Base-by-base conservation (phyloP, 2,888 invertebrate genomes). In the Eledona agricola region DNA sequence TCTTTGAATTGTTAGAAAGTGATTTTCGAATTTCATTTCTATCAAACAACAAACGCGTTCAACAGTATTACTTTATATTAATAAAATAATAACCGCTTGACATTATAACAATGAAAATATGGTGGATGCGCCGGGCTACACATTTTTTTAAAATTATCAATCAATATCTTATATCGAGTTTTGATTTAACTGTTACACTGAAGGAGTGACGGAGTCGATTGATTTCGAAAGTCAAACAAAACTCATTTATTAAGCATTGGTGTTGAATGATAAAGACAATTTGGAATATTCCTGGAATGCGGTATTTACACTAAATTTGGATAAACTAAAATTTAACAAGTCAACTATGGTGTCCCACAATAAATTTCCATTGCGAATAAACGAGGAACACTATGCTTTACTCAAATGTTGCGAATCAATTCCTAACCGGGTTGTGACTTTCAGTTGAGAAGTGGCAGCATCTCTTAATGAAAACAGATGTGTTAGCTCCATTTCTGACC, bases 381-480 rank as follows among this genome's bases (percentile, higher is more conserved):
- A 19, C 4, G 16, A 40, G 7, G 10, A 29, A 19, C 6, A 34
- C 37, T 35, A 47, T 9, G 20, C 35, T 35, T 51, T 51, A 20
- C 59, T 65, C 37, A 65, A 52, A 32, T 64, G 43, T 31, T 65
- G 62, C 1, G 66, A 62, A 15, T 65, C 66, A 12, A 68, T 59
- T 3, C 89, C 89, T 78, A 92, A 81, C 73, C 86, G 86, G 61
- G 87, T 83, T 1, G 89, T 88, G 25, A 93, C 89, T 73, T 87
- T 89, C 37, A 90, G 78, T 78, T 97, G 96, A 15, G 95, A 92
- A 62, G 87, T 84, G 4, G 96, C 94, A 9, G 96, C 96, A 77
- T 95, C 91, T 68, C 89, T 85, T 60, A 97, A 77, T 1, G 95
- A 90, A 75, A 89, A 95, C 70, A 96, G 80, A 74, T 96, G 96